Conservation (phyloP, 2,888 invertebrate species). For the Thereva unica region DNA sequence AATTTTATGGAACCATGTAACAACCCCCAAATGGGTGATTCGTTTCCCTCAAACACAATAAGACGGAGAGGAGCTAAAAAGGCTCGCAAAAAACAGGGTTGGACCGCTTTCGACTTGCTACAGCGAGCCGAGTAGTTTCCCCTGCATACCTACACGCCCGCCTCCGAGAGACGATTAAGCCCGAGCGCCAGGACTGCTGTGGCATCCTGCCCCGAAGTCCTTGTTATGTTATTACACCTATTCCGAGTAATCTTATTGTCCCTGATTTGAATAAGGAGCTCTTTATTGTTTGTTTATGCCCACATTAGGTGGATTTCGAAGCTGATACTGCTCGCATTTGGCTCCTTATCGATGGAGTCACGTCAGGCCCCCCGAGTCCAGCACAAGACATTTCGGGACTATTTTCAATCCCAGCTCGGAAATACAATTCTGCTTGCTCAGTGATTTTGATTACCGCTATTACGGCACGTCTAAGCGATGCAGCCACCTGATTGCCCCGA, state of each 20-base stretch:
- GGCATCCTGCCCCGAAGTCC: conserved; percentile 28
- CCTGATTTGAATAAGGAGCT: conserved; percentile 47
- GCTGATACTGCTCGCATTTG: conserved; percentile 28
- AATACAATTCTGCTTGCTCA: background rate
- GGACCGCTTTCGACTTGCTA: conserved; percentile 40
- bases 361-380: conserved; percentile 5
- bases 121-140: conserved; percentile 29
- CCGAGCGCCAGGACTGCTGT: conserved; percentile 41
- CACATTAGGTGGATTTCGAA: conserved; percentile 43
- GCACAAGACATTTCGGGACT: background rate
- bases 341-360: conserved; percentile 32
- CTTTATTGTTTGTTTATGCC: conserved; percentile 48
- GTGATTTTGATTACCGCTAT: too few relatives aligned
- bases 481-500: too few relatives aligned
- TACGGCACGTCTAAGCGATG: too few relatives aligned
- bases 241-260: conserved; percentile 46
- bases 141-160: conserved; percentile 35
- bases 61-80: conserved; percentile 21
- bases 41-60: conserved; percentile 55
- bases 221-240: conserved; percentile 46
- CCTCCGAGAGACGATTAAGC: conserved; percentile 29
- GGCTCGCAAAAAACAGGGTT: conserved; percentile 50
- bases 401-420: conserved; percentile 2
- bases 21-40: conserved; percentile 60
- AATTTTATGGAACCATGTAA: conserved; percentile 45